Percentiles rank a stretch among this genome's conserved stretches.
phyloP scores from a whole-genome alignment of 2,113 vertebrate genomes.

The Petromus typicus region DNA sequence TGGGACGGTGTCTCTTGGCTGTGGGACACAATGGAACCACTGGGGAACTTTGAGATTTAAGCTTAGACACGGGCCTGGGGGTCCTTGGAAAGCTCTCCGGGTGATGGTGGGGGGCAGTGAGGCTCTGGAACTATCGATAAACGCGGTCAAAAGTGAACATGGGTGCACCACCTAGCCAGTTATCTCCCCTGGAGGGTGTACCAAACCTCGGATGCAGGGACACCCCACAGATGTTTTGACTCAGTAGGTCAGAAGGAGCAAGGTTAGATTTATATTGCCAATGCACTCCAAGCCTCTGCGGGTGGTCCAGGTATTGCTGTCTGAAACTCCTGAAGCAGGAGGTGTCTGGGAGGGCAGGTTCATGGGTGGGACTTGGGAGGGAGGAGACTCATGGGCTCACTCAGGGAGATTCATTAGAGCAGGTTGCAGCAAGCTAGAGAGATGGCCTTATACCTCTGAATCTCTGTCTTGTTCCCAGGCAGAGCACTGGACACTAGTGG shows the following conservation, averaged over 20 bases:
- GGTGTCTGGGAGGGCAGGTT: neutral
- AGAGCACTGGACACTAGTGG: neutral
- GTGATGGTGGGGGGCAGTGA: neutral
- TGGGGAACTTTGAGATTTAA: neutral
- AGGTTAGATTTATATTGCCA: neutral
- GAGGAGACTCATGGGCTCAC: neutral
- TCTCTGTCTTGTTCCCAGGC: neutral
- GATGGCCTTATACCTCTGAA: no score
- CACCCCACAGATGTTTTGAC: neutral
- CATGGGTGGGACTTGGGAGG: neutral
- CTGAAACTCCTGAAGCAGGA: neutral
- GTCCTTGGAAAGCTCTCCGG: neutral
- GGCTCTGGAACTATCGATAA: no score
- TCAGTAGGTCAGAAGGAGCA: neutral
- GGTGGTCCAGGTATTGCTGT: neutral
- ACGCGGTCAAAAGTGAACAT: neutral
- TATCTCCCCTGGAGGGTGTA: neutral
- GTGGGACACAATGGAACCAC: neutral
- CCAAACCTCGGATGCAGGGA: neutral
- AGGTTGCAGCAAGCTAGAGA: neutral
- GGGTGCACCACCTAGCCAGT: fast-evolving
- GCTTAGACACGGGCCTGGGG: neutral
- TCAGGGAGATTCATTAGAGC: neutral
- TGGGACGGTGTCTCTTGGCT: neutral
- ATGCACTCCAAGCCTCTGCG: no score